These are phyloP conservation scores for Mongoloraphidia duomilia DNA, from an alignment of 2,888 invertebrate species.

Conservation along the genomic window DNA sequence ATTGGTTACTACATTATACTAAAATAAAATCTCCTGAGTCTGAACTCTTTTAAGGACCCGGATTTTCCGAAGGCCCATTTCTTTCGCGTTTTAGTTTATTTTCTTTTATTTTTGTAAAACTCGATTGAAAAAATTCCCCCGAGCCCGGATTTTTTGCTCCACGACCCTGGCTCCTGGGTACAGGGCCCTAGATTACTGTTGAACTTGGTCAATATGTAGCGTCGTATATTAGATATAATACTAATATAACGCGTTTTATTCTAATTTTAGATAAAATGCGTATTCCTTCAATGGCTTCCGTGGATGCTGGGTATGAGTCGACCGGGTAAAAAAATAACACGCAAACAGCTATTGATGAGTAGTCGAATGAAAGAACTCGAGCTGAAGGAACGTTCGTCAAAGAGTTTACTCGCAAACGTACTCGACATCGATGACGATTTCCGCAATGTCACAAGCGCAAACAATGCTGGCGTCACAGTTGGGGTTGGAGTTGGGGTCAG, in stretches of 20 bases:
- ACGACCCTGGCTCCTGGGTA: too few relatives aligned
- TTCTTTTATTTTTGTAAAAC: too few relatives aligned
- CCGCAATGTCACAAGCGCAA: slow-evolving; percentile 55
- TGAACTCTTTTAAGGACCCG: too few relatives aligned
- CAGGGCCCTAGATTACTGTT: too few relatives aligned
- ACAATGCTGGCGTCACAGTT: slow-evolving; percentile 43
- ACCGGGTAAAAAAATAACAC: slow-evolving; percentile 86
- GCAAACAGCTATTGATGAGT: slow-evolving; percentile 79
- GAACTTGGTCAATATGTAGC: too few relatives aligned
- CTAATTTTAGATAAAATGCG: slow-evolving; percentile 65
- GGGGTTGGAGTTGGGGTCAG: slow-evolving; percentile 36
- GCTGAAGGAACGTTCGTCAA: slow-evolving; percentile 84
- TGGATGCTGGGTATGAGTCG: slow-evolving; percentile 92
- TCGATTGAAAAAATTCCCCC: too few relatives aligned
- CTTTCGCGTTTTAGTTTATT: too few relatives aligned
- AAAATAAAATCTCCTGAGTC: too few relatives aligned
- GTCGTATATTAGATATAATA: neutral
- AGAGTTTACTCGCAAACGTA: slow-evolving; percentile 86
- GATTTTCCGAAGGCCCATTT: too few relatives aligned
- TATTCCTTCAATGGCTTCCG: slow-evolving; percentile 95
- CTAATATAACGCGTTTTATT: slow-evolving; percentile 1
- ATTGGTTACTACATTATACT: too few relatives aligned
- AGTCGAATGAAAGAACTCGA: slow-evolving; percentile 87
- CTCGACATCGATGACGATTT: slow-evolving; percentile 93
- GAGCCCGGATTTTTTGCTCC: too few relatives aligned